phyloP scores from a whole-genome alignment of 2,113 vertebrate species.

The Ciconia stormi region DNA sequence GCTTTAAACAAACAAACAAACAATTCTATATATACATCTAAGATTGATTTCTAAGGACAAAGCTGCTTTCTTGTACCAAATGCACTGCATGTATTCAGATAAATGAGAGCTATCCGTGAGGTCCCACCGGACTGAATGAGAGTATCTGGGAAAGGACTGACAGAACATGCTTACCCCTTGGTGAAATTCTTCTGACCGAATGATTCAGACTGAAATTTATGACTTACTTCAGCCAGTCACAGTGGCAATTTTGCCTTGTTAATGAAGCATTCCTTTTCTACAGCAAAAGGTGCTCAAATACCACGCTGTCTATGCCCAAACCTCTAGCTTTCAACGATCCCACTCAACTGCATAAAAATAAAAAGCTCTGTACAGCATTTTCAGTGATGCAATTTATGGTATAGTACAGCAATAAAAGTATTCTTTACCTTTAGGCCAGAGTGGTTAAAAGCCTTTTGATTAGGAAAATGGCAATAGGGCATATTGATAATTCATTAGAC shows the following conservation, averaged over 20 bases:
- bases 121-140: not conserved
- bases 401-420: not conserved
- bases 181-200: not conserved
- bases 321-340: not conserved
- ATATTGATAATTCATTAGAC: not conserved
- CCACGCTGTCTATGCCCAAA: not conserved
- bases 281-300: not conserved
- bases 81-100: not conserved
- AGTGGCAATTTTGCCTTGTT: not conserved
- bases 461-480: not conserved
- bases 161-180: not conserved
- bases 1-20: not conserved
- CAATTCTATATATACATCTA: not conserved
- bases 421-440: not conserved
- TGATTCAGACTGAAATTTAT: not conserved
- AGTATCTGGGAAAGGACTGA: not conserved
- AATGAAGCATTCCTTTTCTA: not conserved
- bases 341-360: not conserved
- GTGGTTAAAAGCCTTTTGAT: not conserved
- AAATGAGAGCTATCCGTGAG: not conserved
- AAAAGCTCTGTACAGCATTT: not conserved
- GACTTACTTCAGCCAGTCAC: not conserved
- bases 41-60: not conserved
- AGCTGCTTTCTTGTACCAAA: not conserved
- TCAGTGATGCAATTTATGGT: not conserved